Evolutionary conservation across 2,113 vertebrate genomes (phyloP).

Genomic region (Takifugu flavidus): DNA sequence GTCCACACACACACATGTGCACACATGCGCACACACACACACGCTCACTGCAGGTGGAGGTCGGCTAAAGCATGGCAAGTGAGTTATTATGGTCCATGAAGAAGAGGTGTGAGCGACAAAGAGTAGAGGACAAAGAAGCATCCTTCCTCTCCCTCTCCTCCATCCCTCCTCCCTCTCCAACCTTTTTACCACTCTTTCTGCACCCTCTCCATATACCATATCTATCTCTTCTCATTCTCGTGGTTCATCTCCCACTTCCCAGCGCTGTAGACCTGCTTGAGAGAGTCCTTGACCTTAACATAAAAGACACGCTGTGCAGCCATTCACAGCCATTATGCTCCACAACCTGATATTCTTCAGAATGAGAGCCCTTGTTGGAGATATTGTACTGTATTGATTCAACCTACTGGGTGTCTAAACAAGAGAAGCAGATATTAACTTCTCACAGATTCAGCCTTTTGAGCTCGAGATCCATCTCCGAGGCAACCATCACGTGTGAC

Average conservation of each 20-base stretch:
- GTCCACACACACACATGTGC: conserved; percentile 5
- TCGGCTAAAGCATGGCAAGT: conserved; percentile 27
- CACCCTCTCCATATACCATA: neutral
- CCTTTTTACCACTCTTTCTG: neutral
- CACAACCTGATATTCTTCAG: conserved; percentile 53
- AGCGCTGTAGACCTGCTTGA: conserved; percentile 38
- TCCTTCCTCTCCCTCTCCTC: conserved; percentile 11
- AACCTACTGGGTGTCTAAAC: conserved; percentile 6
- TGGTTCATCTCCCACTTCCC: conserved; percentile 19
- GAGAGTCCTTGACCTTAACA: conserved; percentile 67
- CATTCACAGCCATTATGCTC: conserved; percentile 58
- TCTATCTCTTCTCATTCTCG: conserved; percentile 10
- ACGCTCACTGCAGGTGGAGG: conserved; percentile 29
- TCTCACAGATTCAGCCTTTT: neutral
- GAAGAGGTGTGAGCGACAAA: conserved; percentile 53
- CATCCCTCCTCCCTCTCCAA: conserved; percentile 4
- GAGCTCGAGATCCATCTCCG: neutral
- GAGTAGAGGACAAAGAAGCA: conserved; percentile 61
- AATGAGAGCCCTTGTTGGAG: conserved; percentile 46
- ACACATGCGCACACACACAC: conserved; percentile 2
- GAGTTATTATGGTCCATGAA: conserved; percentile 53
- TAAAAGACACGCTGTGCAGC: conserved; percentile 52
- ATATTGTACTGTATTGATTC: conserved; percentile 47
- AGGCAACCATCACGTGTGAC: neutral
- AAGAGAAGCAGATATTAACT: conserved; percentile 7